A percentile compares a stretch with the other conserved stretches of the same genome.
Evolutionary conservation across 2,113 vertebrate species (phyloP).

Genomic region (Labeo rohita): DNA sequence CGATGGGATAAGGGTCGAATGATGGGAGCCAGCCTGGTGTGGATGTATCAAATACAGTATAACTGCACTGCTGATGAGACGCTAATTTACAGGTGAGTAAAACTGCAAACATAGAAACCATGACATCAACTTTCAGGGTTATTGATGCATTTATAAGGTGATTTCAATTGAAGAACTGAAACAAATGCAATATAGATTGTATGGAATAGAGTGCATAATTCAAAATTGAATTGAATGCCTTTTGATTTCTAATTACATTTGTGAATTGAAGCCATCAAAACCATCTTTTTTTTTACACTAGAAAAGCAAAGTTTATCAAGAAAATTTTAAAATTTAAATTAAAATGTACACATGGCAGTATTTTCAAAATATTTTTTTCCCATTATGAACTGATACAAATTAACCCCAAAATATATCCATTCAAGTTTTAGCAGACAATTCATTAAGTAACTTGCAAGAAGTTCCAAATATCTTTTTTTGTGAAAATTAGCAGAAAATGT

Average conservation of each 20-base stretch:
- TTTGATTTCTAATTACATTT: neutral
- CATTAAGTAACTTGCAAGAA: neutral
- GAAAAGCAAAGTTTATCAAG: neutral
- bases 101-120: neutral
- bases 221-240: neutral
- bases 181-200: neutral
- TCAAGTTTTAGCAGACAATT: neutral
- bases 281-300: neutral
- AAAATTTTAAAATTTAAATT: too few species aligned
- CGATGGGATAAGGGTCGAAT: conserved; percentile 81
- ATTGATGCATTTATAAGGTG: neutral
- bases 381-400: too few species aligned
- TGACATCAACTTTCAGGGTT: neutral
- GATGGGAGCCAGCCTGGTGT: conserved; percentile 71
- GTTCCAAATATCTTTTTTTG: neutral
- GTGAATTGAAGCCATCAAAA: neutral
- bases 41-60: conserved; percentile 85
- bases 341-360: too few species aligned
- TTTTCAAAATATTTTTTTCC: too few species aligned
- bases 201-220: neutral
- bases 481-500: neutral
- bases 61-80: conserved; percentile 77
- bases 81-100: conserved; percentile 79
- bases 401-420: neutral
- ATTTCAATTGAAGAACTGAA: neutral